These are phyloP conservation scores for Podarcis lilfordi DNA, from an alignment of 2,797 vertebrate species.

Conservation along the genomic window DNA sequence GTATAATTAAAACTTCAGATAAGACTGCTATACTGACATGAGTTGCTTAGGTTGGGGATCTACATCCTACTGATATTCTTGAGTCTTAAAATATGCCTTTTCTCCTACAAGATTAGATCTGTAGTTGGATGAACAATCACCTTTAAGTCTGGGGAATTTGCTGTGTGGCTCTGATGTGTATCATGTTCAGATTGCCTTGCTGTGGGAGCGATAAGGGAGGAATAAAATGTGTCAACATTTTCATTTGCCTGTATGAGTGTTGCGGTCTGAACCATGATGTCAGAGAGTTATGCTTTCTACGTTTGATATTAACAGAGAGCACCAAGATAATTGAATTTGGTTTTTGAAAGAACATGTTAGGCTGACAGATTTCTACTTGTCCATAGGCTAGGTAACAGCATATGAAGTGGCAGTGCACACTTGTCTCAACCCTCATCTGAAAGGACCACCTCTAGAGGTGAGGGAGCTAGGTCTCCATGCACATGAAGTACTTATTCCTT, in stretches of 20 bases:
- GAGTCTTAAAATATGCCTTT: neutral
- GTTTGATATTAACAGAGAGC: conserved; percentile 39
- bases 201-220: neutral
- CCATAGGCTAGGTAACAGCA: conserved; percentile 71
- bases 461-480: conserved; percentile 66
- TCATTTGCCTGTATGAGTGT: neutral
- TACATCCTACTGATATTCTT: neutral
- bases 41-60: neutral
- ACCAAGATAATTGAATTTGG: conserved; percentile 54
- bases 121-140: neutral
- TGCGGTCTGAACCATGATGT: neutral
- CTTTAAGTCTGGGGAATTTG: neutral
- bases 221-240: neutral
- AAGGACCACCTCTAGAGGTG: conserved; percentile 70
- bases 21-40: neutral
- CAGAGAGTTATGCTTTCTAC: conserved; percentile 44
- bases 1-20: neutral
- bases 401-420: conserved; percentile 67
- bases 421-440: conserved; percentile 67
- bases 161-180: neutral
- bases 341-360: conserved; percentile 68
- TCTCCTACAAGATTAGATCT: neutral
- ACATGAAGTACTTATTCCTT: conserved; percentile 61
- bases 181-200: neutral
- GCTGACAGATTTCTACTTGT: conserved; percentile 71